These are phyloP conservation scores for Linepithema humile DNA, from an alignment of 1,140 invertebrate genomes.

Conservation along the genomic window DNA sequence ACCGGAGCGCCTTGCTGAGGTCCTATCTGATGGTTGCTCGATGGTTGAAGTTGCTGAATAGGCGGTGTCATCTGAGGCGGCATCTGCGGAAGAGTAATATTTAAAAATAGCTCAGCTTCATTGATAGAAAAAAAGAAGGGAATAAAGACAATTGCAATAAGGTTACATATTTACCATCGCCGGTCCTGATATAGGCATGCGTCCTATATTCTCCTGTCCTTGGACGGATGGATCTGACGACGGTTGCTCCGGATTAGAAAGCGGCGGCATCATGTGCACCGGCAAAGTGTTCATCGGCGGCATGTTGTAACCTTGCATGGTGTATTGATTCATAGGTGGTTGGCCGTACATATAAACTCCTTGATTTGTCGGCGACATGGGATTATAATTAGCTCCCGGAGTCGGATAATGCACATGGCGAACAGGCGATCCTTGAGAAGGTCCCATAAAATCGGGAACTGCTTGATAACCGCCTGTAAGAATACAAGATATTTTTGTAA, in stretches of 20 bases:
- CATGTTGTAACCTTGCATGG: conserved; percentile 73
- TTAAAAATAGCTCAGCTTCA: background rate
- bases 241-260: conserved; percentile 72
- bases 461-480: conserved; percentile 77
- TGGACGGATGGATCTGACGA: conserved; percentile 61
- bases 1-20: conserved; percentile 60
- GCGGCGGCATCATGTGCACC: conserved; percentile 72
- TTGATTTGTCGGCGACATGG: conserved; percentile 80
- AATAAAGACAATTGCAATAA: background rate
- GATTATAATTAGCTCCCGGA: conserved; percentile 77
- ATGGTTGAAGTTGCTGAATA: conserved; percentile 69
- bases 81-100: conserved; percentile 57
- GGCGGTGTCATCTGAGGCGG: conserved; percentile 67
- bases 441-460: conserved; percentile 78
- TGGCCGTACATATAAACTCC: conserved; percentile 77
- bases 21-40: conserved; percentile 68
- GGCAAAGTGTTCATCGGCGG: conserved; percentile 69
- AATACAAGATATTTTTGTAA: conserved; percentile 8
- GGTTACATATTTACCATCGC: conserved; percentile 74
- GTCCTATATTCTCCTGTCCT: conserved; percentile 74
- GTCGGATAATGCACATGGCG: conserved; percentile 80
- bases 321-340: conserved; percentile 74
- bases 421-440: conserved; percentile 79
- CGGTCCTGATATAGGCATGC: conserved; percentile 76
- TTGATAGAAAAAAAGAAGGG: background rate